A percentile compares a stretch with the other conserved stretches of the same genome.
Conservation (phyloP, 2,888 invertebrate genomes). For the Sphaerophoria taeniata region DNA sequence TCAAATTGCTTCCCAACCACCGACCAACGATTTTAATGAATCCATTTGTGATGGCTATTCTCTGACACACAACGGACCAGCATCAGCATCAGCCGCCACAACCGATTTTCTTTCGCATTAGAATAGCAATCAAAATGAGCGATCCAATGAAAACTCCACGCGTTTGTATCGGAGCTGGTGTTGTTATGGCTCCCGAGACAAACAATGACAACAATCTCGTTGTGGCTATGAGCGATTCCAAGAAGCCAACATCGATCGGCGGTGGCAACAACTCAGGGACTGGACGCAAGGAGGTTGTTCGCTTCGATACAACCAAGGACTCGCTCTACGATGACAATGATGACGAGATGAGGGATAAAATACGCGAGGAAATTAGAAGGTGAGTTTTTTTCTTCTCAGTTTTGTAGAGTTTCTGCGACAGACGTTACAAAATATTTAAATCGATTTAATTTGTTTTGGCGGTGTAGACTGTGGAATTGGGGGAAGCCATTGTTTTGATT, state of each 20-base stretch:
- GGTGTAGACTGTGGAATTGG: too few relatives aligned
- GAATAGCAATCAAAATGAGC: slow-evolving; percentile 73
- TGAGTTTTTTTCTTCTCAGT: slow-evolving; percentile 20
- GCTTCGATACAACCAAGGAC: slow-evolving; percentile 67
- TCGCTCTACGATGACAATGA: slow-evolving; percentile 66
- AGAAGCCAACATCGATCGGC: slow-evolving; percentile 14
- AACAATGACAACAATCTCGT: slow-evolving; percentile 63
- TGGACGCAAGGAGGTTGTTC: slow-evolving; percentile 66
- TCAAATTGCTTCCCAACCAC: slow-evolving; percentile 62
- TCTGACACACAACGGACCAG: slow-evolving; percentile 59
- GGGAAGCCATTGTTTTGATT: too few relatives aligned
- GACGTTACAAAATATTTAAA: background rate
- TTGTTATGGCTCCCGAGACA: slow-evolving; percentile 48
- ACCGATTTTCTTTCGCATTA: slow-evolving; percentile 66
- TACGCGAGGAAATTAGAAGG: slow-evolving; percentile 72
- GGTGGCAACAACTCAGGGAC: background rate
- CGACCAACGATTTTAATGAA: slow-evolving; percentile 61
- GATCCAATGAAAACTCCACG: slow-evolving; percentile 72
- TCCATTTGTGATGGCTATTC: slow-evolving; percentile 70
- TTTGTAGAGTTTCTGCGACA: background rate
- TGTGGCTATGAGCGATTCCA: slow-evolving; percentile 57
- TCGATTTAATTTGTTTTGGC: slow-evolving; percentile 1
- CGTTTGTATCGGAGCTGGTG: slow-evolving; percentile 60
- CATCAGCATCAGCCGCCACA: slow-evolving; percentile 46
- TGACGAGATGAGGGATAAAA: slow-evolving; percentile 72